A percentile compares a stretch with the other conserved stretches of the same genome.
Evolutionary conservation across 1,140 invertebrate genomes (phyloP).

Genomic region (Apocrypta bakeri): DNA sequence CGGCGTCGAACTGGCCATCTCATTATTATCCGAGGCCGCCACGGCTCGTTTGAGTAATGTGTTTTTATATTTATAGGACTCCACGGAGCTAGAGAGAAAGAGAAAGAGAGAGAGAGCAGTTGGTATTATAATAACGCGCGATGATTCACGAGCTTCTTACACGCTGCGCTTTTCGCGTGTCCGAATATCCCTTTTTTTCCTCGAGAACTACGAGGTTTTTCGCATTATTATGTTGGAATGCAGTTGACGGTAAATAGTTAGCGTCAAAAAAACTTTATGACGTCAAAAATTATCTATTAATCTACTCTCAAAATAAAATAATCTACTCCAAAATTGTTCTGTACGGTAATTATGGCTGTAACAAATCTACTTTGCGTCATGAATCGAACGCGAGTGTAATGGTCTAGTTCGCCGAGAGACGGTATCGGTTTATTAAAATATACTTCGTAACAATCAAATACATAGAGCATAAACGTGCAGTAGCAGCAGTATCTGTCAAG

Average conservation of each 20-base stretch:
- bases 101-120: neutral
- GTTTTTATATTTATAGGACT: constrained; percentile 59
- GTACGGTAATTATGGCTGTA: too few species aligned
- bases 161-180: constrained; percentile 25
- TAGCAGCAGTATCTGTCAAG: neutral
- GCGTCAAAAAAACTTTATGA: too few species aligned
- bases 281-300: too few species aligned
- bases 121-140: constrained; percentile 30
- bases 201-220: neutral
- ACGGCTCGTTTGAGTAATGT: constrained; percentile 57
- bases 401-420: neutral
- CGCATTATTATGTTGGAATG: constrained; percentile 4
- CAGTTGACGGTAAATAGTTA: neutral
- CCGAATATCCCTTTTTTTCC: neutral
- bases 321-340: too few species aligned
- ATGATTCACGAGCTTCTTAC: constrained; percentile 55
- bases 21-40: constrained; percentile 58
- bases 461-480: neutral
- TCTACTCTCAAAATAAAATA: too few species aligned
- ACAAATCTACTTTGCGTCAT: neutral
- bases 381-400: neutral
- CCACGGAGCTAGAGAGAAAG: neutral
- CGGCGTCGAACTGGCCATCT: constrained; percentile 48
- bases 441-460: neutral
- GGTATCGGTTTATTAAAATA: constrained; percentile 24